Evolutionary conservation across 2,888 invertebrate genomes (phyloP).

Genomic region (Neoascia interrupta): DNA sequence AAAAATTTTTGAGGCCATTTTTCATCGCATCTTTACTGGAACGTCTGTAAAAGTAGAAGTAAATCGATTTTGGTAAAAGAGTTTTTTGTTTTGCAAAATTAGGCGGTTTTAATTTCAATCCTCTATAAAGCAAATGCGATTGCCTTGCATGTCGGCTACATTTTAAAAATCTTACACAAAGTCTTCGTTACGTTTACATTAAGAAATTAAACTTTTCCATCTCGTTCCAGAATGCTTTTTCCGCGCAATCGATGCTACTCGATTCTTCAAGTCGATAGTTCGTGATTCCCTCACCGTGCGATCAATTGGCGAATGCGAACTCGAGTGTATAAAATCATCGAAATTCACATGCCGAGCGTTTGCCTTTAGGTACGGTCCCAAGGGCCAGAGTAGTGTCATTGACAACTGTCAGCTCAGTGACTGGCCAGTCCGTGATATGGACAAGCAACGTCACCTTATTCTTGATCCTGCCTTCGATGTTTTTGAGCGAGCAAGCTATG

Average conservation of each 20-base stretch:
- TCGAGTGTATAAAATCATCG: conserved; percentile 87
- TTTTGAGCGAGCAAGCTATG: conserved; percentile 90
- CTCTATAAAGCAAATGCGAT: too few relatives aligned
- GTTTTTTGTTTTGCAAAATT: neutral
- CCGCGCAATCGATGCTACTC: conserved; percentile 87
- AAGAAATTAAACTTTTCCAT: too few relatives aligned
- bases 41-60: too few relatives aligned
- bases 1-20: too few relatives aligned
- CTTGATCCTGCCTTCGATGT: conserved; percentile 86
- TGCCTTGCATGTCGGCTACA: too few relatives aligned
- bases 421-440: conserved; percentile 85
- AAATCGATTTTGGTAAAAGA: too few relatives aligned
- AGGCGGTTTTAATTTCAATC: neutral
- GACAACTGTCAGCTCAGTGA: conserved; percentile 90
- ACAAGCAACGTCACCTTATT: conserved; percentile 82
- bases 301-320: conserved; percentile 89
- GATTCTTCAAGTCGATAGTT: conserved; percentile 84
- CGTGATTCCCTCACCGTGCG: conserved; percentile 85
- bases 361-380: conserved; percentile 86
- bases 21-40: too few relatives aligned
- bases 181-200: too few relatives aligned
- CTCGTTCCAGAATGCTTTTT: conserved; percentile 88
- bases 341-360: conserved; percentile 90
- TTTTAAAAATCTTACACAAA: too few relatives aligned
- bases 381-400: conserved; percentile 83